Conservation (phyloP, 2,888 invertebrate species). For the Rotaria macrura region DNA sequence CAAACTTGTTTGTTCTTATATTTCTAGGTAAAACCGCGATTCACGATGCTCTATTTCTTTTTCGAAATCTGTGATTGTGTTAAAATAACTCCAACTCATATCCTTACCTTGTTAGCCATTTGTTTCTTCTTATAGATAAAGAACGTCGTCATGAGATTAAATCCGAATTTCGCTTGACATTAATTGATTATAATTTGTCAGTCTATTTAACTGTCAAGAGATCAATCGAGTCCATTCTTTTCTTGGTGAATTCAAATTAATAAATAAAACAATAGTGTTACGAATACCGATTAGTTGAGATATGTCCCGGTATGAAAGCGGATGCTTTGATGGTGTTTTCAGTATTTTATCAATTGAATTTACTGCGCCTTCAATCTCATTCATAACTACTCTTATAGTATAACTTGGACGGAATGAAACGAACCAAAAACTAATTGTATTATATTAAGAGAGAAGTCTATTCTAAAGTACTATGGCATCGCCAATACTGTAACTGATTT, state of each 20-base stretch:
- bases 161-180: not conserved
- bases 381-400: not conserved
- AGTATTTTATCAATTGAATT: not conserved
- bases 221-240: too few species aligned
- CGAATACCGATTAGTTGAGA: too few species aligned
- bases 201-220: not conserved
- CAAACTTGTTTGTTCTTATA: not conserved
- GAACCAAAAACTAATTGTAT: too few species aligned
- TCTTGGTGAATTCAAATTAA: too few species aligned
- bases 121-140: not conserved
- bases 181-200: not conserved
- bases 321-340: not conserved
- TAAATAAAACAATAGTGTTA: too few species aligned
- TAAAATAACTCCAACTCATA: not conserved
- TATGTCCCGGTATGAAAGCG: too few species aligned
- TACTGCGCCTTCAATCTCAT: not conserved
- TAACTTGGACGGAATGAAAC: too few species aligned
- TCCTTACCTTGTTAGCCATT: not conserved
- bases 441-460: too few species aligned
- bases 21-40: not conserved
- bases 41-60: not conserved
- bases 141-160: not conserved
- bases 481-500: too few species aligned
- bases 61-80: not conserved
- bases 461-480: too few species aligned